These are phyloP conservation scores for Anarsia innoxiella DNA, from an alignment of 2,888 invertebrate genomes.

Conservation along the genomic window DNA sequence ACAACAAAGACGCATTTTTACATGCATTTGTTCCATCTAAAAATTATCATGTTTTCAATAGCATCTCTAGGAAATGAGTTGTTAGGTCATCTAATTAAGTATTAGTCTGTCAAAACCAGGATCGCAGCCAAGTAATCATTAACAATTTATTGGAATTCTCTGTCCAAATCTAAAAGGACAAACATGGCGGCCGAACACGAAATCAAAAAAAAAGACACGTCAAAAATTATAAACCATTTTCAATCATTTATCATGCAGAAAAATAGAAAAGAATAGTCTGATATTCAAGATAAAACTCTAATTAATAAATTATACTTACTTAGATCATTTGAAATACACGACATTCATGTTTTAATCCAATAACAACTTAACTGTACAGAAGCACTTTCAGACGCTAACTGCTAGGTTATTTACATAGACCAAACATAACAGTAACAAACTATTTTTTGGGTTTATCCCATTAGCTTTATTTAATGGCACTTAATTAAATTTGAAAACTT, in stretches of 20 bases:
- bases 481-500: constrained; percentile 29
- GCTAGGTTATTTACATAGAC: constrained; percentile 53
- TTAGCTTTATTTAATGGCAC: constrained; percentile 30
- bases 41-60: no score
- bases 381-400: constrained; percentile 55
- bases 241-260: no score
- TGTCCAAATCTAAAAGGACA: constrained; percentile 61
- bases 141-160: no score
- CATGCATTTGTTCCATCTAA: no score
- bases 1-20: constrained; percentile 54
- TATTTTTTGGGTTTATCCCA: constrained; percentile 24
- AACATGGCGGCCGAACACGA: constrained; percentile 70
- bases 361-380: constrained; percentile 50
- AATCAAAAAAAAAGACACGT: constrained; percentile 66
- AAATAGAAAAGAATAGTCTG: no score
- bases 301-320: constrained; percentile 53
- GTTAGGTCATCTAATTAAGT: no score
- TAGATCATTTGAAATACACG: constrained; percentile 50
- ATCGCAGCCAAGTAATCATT: no score
- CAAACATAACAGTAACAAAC: constrained; percentile 31
- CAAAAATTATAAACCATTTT: constrained; percentile 50
- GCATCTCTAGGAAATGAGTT: no score
- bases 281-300: no score
- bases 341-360: constrained; percentile 55
- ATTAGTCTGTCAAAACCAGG: no score